Base-by-base conservation (phyloP, 2,888 invertebrate species). In the Epinotia ramella region DNA sequence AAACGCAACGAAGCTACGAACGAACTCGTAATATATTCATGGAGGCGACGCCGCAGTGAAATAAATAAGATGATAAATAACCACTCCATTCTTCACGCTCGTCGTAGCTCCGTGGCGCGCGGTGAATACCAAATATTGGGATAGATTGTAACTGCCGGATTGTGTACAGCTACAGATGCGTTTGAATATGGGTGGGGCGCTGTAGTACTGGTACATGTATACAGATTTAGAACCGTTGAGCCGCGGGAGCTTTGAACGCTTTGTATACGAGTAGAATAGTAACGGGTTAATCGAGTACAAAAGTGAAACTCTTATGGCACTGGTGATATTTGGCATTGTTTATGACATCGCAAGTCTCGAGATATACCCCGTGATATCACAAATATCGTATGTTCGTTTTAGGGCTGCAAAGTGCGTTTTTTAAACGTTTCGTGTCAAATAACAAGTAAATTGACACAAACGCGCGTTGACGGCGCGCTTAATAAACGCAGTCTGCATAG, bases 21-120 rank as follows among this genome's bases (percentile, higher is more conserved):
- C 33, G 33, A 28, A 63, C 56, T 74, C 74, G 64, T 74, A 60
- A 74, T 69, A 60, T 74, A 74, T 74, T 74, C 74, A 74, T 74
- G 64, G 59, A 46, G 56, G 69, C 64, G 63, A 18, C 67, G 59
- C 75, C 65, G 70, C 75, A 75, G 75, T 71, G 75, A 70, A 75
- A 71, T 75, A 75, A 75, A 75, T 75, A 71, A 60, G 69, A 74
- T 64, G 64, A 70, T 74, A 74, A 74, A 74, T 74, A 75, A 65
- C 75, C 60, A 71, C 59, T 75, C 70, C 75, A 75, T 71, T 75
- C 75, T 71, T 75, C 66, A 71, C 66, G 70, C 65, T 59, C 75
- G 70, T 71, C 75, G 70, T 60, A 66, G 70, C 75, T 75, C 65
- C 59, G 49, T 56, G 75, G 70, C 49, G 70, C 65, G 57, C 12